Conservation (phyloP, 2,113 vertebrate species). For the Pungitius pungitius region DNA sequence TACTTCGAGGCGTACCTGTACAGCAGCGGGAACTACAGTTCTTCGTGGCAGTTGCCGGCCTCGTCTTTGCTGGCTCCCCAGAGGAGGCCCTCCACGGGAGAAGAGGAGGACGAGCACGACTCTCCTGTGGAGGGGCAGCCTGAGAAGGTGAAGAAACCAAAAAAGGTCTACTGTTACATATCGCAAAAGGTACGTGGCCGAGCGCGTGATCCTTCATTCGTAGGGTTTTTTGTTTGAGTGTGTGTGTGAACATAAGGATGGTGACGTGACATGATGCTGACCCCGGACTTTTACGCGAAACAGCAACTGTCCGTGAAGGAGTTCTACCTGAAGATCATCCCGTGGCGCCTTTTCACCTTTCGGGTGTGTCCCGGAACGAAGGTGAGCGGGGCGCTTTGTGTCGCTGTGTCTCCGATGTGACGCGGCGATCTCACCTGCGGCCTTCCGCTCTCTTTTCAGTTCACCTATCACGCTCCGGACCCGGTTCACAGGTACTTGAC, state of each 20-base stretch:
- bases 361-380: constrained; percentile 99
- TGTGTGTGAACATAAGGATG: too few relatives aligned
- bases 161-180: constrained; percentile 99
- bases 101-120: constrained; percentile 90
- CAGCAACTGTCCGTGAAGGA: constrained; percentile 99
- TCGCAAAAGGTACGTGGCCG: constrained; percentile 90
- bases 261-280: neutral
- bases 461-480: constrained; percentile 94
- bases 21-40: constrained; percentile 88
- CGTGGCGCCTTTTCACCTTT: constrained; percentile 98
- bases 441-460: constrained; percentile 78
- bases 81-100: constrained; percentile 88
- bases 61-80: constrained; percentile 86
- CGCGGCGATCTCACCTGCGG: neutral
- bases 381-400: constrained; percentile 74
- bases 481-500: constrained; percentile 95
- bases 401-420: too few relatives aligned
- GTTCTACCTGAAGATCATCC: constrained; percentile 99
- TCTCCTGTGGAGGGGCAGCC: constrained; percentile 88
- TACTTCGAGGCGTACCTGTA: constrained; percentile 99
- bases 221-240: neutral
- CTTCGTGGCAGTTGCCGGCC: constrained; percentile 89
- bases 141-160: constrained; percentile 98
- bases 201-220: neutral
- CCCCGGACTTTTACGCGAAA: constrained; percentile 39